Evolutionary conservation across 35 echinoderm and acorn worm genomes (phyloP).

Genomic region (Nesometra sesokonis): DNA sequence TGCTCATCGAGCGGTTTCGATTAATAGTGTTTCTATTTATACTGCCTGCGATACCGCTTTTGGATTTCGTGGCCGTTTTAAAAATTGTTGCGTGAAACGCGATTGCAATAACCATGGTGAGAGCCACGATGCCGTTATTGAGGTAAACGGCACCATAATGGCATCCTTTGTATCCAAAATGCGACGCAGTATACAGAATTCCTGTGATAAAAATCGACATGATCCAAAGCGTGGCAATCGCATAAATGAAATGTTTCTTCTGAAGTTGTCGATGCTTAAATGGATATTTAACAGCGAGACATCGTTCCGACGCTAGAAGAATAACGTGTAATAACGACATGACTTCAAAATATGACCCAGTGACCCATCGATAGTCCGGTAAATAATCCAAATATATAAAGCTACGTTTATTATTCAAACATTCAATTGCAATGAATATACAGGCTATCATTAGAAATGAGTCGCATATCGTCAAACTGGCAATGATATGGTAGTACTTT

Average conservation of each 20-base stretch:
- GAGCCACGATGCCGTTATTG: background rate
- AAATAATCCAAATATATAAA: background rate
- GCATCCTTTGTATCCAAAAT: background rate
- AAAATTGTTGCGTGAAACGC: background rate
- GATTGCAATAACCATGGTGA: background rate
- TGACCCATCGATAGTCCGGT: background rate
- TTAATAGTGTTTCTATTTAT: background rate
- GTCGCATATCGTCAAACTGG: background rate
- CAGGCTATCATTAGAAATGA: background rate
- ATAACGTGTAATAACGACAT: background rate
- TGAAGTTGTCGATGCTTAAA: background rate
- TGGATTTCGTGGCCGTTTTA: background rate
- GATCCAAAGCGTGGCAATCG: background rate
- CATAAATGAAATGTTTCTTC: background rate
- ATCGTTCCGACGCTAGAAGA: background rate
- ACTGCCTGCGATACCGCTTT: background rate
- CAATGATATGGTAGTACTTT: background rate
- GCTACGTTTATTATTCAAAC: background rate
- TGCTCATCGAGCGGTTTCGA: background rate
- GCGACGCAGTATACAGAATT: background rate
- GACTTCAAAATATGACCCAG: background rate
- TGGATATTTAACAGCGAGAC: background rate
- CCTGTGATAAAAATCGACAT: background rate
- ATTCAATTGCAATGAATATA: background rate
- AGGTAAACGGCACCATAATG: background rate